Conservation (phyloP, 2,888 invertebrate genomes). For the Glaucopsyche alexis region DNA sequence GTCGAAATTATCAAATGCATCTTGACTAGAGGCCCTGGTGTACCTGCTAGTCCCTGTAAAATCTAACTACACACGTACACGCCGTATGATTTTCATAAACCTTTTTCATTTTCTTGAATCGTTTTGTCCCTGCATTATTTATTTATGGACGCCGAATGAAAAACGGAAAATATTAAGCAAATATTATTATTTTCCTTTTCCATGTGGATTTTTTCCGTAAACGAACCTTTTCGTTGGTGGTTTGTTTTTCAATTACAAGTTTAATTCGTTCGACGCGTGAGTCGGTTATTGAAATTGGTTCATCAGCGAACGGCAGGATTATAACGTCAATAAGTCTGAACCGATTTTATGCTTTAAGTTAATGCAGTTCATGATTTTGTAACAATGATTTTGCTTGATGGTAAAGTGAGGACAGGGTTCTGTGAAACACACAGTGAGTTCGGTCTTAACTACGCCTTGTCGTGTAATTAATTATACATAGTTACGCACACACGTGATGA, state of each 20-base stretch:
- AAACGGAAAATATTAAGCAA: not conserved
- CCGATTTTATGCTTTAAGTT: not conserved
- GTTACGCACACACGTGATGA: too few relatives aligned
- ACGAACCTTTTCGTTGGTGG: slow-evolving; percentile 1
- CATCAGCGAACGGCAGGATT: slow-evolving; percentile 3
- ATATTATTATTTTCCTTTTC: not conserved
- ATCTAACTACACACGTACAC: too few relatives aligned
- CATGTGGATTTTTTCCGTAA: not conserved
- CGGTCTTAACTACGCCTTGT: too few relatives aligned
- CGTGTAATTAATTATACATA: too few relatives aligned
- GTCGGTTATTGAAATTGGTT: slow-evolving; percentile 12
- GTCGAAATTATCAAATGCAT: too few relatives aligned
- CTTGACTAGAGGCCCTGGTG: too few relatives aligned
- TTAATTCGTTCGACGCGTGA: slow-evolving; percentile 12
- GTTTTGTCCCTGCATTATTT: not conserved
- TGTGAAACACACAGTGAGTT: too few relatives aligned
- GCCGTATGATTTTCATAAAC: too few relatives aligned
- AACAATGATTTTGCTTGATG: too few relatives aligned
- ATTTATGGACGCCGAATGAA: not conserved
- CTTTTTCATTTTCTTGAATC: too few relatives aligned
- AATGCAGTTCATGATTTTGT: not conserved
- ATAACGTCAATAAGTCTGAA: not conserved
- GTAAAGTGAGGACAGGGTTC: too few relatives aligned
- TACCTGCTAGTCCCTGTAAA: too few relatives aligned
- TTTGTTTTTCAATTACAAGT: slow-evolving; percentile 21